Evolutionary conservation across 2,113 vertebrate species (phyloP).

Genomic region (Xyliphius kryptos): DNA sequence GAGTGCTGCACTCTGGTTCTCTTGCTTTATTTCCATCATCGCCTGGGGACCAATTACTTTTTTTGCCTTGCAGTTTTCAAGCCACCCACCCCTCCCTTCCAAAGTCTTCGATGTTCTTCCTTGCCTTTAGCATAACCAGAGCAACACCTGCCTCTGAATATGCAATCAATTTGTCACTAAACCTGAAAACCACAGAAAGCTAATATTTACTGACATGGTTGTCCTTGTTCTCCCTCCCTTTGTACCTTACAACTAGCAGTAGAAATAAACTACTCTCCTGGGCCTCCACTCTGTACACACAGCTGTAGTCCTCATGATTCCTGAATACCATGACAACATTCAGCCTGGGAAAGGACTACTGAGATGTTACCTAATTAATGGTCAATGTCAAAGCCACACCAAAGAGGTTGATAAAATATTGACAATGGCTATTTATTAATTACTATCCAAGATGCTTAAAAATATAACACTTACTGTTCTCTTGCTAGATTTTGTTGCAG

Average conservation of each 20-base stretch:
- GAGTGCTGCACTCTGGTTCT: constrained; percentile 37
- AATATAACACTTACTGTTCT: too few relatives aligned
- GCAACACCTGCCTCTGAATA: constrained; percentile 75
- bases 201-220: constrained; percentile 72
- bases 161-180: constrained; percentile 66
- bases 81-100: constrained; percentile 30
- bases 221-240: constrained; percentile 52
- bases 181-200: constrained; percentile 49
- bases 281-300: background rate
- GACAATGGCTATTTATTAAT: constrained; percentile 10
- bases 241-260: constrained; percentile 34
- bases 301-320: background rate
- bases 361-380: constrained; percentile 12
- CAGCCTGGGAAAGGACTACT: background rate
- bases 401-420: constrained; percentile 6
- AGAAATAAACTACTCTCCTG: constrained; percentile 41
- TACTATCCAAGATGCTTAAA: background rate
- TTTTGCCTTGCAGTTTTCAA: constrained; percentile 60
- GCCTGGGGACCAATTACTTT: constrained; percentile 77
- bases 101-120: constrained; percentile 26
- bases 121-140: constrained; percentile 39
- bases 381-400: constrained; percentile 9
- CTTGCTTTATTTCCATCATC: constrained; percentile 57
- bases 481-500: too few relatives aligned
- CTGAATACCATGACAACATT: background rate